Conservation (phyloP, 2,113 vertebrate genomes). For the Calypte anna region DNA sequence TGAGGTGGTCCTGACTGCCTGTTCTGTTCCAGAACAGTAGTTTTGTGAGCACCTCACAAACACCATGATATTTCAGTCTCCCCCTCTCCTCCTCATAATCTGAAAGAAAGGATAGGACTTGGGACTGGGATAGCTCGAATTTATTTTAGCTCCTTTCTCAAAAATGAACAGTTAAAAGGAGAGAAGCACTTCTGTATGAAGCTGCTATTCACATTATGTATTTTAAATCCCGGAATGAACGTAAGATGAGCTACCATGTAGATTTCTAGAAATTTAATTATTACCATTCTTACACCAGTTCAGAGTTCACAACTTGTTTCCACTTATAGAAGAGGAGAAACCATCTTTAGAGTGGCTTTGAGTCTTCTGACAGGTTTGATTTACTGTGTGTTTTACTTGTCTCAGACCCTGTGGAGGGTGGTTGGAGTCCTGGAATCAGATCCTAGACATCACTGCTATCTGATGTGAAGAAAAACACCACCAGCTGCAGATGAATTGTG, state of each 20-base stretch:
- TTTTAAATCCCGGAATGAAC: not conserved
- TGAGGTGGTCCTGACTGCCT: not conserved
- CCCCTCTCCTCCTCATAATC: not conserved
- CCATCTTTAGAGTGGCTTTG: not conserved
- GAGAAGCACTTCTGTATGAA: not conserved
- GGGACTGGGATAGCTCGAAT: not conserved
- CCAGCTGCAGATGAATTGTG: not conserved
- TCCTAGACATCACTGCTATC: not conserved
- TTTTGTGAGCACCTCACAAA: not conserved
- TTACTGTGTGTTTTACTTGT: not conserved
- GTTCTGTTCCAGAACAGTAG: fast-evolving
- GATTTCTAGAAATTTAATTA: not conserved
- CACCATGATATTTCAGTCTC: not conserved
- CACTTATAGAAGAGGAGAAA: not conserved
- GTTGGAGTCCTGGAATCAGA: not conserved
- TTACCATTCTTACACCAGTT: not conserved
- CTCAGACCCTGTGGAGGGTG: not conserved
- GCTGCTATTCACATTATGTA: not conserved
- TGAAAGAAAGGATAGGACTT: not conserved
- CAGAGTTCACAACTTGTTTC: not conserved
- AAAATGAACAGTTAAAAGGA: not conserved
- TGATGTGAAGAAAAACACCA: not conserved
- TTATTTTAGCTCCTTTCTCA: not conserved
- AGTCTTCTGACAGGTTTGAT: not conserved
- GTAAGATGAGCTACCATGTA: not conserved